Conservation (phyloP, 1,140 invertebrate genomes). For the Pachyrhynchus sulphureomaculatus region DNA sequence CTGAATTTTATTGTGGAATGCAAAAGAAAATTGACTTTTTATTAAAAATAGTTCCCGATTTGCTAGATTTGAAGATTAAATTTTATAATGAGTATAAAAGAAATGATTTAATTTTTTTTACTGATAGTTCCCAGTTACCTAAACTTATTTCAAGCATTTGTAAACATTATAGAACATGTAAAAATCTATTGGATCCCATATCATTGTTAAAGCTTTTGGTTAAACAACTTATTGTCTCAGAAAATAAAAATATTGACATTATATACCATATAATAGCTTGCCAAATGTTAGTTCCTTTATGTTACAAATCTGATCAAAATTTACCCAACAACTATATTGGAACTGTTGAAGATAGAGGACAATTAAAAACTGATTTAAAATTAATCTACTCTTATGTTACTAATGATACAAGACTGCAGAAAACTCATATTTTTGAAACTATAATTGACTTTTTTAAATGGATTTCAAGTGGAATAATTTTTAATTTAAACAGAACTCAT, state of each 20-base stretch:
- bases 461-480: constrained; percentile 34
- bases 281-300: constrained; percentile 18
- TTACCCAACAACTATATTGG: constrained; percentile 32
- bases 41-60: constrained; percentile 16
- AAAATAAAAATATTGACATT: constrained; percentile 33
- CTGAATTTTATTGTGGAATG: constrained; percentile 5
- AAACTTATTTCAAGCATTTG: constrained; percentile 19
- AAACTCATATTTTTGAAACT: constrained; percentile 16
- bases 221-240: constrained; percentile 21
- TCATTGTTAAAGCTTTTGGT: constrained; percentile 26
- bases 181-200: constrained; percentile 4
- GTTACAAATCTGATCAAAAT: constrained; percentile 29
- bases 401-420: constrained; percentile 19
- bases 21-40: constrained; percentile 29
- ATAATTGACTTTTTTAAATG: constrained; percentile 34
- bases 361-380: constrained; percentile 28
- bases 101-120: constrained; percentile 27
- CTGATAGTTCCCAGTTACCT: constrained; percentile 21
- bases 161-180: constrained; percentile 30
- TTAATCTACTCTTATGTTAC: constrained; percentile 25
- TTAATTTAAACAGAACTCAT: constrained; percentile 25
- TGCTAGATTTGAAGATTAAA: constrained; percentile 19
- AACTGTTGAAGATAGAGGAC: constrained; percentile 10
- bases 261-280: constrained; percentile 37
- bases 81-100: constrained; percentile 1